phyloP scores from a whole-genome alignment of 2,797 vertebrate genomes.

The Sitta carolinensis region DNA sequence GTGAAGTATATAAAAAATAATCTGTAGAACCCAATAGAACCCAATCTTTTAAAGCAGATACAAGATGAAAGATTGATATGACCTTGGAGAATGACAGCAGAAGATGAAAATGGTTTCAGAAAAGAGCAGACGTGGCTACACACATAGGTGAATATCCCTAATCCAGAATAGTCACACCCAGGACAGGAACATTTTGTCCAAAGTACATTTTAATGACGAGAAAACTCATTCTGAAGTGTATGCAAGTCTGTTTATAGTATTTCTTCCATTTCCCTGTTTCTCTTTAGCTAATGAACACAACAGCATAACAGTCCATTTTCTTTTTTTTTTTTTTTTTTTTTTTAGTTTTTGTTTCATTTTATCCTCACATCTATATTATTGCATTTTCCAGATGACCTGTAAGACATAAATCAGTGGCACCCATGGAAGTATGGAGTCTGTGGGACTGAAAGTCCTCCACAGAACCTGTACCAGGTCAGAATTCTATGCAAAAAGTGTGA shows the following conservation, averaged over 20 bases:
- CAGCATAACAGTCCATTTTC: neutral
- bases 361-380: neutral
- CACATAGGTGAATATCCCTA: neutral
- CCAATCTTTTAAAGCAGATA: neutral
- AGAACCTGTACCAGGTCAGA: neutral
- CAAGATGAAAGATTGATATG: neutral
- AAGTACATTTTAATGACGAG: neutral
- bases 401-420: neutral
- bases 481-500: neutral
- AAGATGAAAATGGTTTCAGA: neutral
- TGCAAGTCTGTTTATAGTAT: neutral
- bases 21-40: neutral
- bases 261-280: neutral
- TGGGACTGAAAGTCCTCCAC: neutral
- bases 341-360: neutral
- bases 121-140: neutral
- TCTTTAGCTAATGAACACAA: neutral
- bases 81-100: neutral
- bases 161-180: neutral
- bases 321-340: rapidly evolving
- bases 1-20: neutral
- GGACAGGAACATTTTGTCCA: neutral
- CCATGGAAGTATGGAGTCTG: neutral
- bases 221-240: neutral
- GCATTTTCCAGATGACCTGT: neutral